A percentile compares a stretch with the other conserved stretches of the same genome.
These are phyloP conservation scores for Caenorhabditis wallacei DNA, from an alignment of 2,888 invertebrate species.

Conservation along the genomic window DNA sequence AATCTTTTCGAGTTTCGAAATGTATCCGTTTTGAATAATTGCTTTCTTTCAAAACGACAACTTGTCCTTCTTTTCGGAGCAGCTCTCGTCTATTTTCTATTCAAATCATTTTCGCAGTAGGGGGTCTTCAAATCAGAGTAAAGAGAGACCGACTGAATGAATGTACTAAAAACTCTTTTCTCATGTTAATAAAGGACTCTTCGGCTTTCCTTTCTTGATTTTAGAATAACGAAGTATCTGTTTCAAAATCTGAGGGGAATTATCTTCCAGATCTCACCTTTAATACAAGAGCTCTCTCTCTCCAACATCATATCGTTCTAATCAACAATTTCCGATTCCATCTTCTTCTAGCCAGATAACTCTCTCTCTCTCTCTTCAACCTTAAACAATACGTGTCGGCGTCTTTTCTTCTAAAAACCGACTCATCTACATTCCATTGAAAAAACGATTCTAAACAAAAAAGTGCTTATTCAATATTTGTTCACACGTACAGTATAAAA, in stretches of 20 bases:
- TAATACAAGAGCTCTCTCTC: not conserved
- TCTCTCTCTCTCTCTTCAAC: not conserved
- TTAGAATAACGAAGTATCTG: slow-evolving; percentile 3
- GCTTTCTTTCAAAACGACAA: slow-evolving; percentile 57
- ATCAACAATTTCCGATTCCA: not conserved
- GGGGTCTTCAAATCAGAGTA: slow-evolving; percentile 34
- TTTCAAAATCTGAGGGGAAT: too few relatives aligned
- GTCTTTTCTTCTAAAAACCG: slow-evolving; percentile 13
- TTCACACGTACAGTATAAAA: slow-evolving; percentile 35
- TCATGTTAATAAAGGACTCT: slow-evolving; percentile 46
- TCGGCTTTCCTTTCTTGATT: not conserved
- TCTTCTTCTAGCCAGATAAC: not conserved
- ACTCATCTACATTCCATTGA: slow-evolving; percentile 25
- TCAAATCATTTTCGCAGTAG: slow-evolving; percentile 62
- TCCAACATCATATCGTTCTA: too few relatives aligned
- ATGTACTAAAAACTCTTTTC: slow-evolving; percentile 52
- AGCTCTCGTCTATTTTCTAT: slow-evolving; percentile 25
- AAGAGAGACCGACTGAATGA: slow-evolving; percentile 2
- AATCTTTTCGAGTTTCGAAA: slow-evolving; percentile 48
- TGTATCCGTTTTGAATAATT: slow-evolving; percentile 64
- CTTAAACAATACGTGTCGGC: slow-evolving; percentile 22
- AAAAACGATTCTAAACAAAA: slow-evolving; percentile 42
- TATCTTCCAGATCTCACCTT: not conserved
- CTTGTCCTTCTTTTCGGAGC: not conserved
- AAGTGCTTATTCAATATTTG: slow-evolving; percentile 27